Evolutionary conservation across 2,113 vertebrate species (phyloP), one percentile per base, ranked within the genome.

Genomic region (Ibidorhyncha struthersii): DNA sequence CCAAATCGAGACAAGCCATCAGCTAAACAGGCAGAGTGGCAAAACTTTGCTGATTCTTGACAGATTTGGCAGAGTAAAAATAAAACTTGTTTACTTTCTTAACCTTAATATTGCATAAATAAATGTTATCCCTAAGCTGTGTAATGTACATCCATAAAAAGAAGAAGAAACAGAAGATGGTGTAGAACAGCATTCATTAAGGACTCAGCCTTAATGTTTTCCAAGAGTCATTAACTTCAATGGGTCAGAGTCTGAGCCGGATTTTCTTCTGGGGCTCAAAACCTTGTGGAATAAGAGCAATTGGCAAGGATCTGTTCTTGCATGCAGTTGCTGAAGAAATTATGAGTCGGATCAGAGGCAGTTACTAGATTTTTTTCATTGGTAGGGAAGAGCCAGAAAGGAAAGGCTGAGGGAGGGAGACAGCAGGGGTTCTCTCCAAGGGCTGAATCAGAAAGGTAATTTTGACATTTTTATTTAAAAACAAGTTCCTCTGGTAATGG

Each of bases 381-480:
- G 81, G 71, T 41, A 74, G 63, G 47, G 55, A 77, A 96, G 53
- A 94, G 70, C 40, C 45, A 36, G 82, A 90, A 91, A 90, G 49
- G 53, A 89, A 74, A 70, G 43, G 56, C 80, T 94, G 62, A 87
- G 76, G 38, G 58, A 93, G 74, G 45, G n/a, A 87, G 70, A 41
- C 84, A 89, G 77, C 73, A 89, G 78, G 66, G 70, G 89, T 93
- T 89, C 83, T 79, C 56, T 92, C 38, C 41, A 71, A 38, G 50
- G 70, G 73, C 73, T 87, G 73, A 92, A 93, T 94, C 89, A 91
- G 66, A 82, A 91, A 93, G 38, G 91, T 87, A 85, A 89, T 96
- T 90, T 88, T 73, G 84, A 56, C 53, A 53, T 96, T 85, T 94
- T 94, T 91, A 90, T 96, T 96, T 95, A 49, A 93, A 97, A 96